Evolutionary conservation across 2,797 vertebrate species (phyloP).

Genomic region (Sebastes matsubarae): DNA sequence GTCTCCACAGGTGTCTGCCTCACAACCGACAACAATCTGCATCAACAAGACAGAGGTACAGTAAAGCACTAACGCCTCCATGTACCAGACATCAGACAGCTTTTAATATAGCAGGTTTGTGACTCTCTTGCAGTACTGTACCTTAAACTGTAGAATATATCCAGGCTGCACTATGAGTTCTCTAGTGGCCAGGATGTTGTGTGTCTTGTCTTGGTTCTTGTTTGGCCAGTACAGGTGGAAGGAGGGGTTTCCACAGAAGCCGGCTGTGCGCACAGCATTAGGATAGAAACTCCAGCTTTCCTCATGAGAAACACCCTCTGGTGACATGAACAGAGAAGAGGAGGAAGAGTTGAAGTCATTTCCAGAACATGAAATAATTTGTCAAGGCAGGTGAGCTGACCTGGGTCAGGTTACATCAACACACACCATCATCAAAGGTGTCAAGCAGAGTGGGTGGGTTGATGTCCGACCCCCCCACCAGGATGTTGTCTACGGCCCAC

Average conservation of each 20-base stretch:
- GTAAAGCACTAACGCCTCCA: neutral
- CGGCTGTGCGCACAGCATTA: conserved; percentile 96
- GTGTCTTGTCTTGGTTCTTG: conserved; percentile 95
- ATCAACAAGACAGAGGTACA: conserved; percentile 16
- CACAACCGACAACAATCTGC: conserved; percentile 98
- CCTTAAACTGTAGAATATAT: conserved; percentile 98
- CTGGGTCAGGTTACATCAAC: neutral
- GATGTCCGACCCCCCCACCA: conserved; percentile 97
- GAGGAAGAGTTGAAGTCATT: neutral
- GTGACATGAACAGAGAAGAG: neutral
- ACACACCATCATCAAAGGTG: conserved; percentile 93
- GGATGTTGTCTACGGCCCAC: conserved; percentile 97
- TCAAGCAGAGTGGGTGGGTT: conserved; percentile 96
- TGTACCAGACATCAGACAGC: neutral
- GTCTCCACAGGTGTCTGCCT: conserved; percentile 92
- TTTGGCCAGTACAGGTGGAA: conserved; percentile 99
- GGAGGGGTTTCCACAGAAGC: conserved; percentile 98
- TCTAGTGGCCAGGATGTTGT: conserved; percentile 94
- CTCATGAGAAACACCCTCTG: conserved; percentile 95
- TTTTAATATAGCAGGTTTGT: neutral
- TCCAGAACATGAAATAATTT: neutral
- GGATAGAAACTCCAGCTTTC: conserved; percentile 99
- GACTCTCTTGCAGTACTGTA: conserved; percentile 52
- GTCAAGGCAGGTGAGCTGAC: neutral
- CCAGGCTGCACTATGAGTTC: conserved; percentile 98